phyloP scores from a whole-genome alignment of 2,797 vertebrate species.

The Parotocinclus haroldoi region DNA sequence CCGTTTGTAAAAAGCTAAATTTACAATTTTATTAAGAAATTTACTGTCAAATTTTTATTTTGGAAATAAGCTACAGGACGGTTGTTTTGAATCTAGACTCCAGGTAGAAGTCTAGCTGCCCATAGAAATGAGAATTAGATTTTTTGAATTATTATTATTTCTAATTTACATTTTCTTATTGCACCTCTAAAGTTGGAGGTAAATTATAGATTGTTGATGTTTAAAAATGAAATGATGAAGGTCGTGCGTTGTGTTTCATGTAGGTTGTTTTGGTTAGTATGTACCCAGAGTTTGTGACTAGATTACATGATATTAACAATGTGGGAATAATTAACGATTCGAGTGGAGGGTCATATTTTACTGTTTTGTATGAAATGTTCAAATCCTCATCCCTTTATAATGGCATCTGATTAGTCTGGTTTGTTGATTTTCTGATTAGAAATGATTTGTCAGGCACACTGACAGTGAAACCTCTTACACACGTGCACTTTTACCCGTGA shows the following conservation, averaged over 20 bases:
- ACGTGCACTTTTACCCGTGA: conserved; percentile 73
- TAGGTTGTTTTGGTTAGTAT: conserved; percentile 89
- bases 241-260: conserved; percentile 93
- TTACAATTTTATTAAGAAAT: conserved; percentile 80
- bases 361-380: conserved; percentile 58
- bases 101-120: conserved; percentile 89
- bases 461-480: conserved; percentile 73
- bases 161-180: conserved; percentile 80
- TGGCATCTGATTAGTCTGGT: conserved; percentile 63
- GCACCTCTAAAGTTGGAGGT: conserved; percentile 77
- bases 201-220: conserved; percentile 85
- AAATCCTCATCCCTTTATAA: conserved; percentile 56
- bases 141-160: conserved; percentile 63
- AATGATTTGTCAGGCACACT: conserved; percentile 60
- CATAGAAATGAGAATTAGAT: conserved; percentile 72
- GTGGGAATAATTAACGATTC: conserved; percentile 56
- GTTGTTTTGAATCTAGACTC: conserved; percentile 87
- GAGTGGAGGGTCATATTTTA: conserved; percentile 60
- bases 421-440: conserved; percentile 51
- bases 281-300: conserved; percentile 84
- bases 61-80: conserved; percentile 76
- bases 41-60: conserved; percentile 52
- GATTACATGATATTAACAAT: conserved; percentile 70
- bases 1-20: conserved; percentile 88
- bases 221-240: conserved; percentile 94